Evolutionary conservation across 1,140 invertebrate genomes (phyloP).

Genomic region (Oreohelix idahoensis): DNA sequence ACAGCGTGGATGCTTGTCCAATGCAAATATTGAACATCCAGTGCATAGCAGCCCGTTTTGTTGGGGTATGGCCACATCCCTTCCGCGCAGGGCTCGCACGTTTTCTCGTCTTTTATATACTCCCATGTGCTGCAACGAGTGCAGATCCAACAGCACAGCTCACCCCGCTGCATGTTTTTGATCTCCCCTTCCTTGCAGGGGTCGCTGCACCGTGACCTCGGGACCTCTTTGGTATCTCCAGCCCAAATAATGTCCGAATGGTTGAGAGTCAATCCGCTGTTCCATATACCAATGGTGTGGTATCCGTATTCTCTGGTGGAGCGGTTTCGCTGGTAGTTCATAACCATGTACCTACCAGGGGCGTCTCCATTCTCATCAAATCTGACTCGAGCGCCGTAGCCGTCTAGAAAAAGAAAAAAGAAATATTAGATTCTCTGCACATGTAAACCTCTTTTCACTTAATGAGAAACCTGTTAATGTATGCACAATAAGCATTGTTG

Average conservation of each 20-base stretch:
- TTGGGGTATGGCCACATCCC: constrained; percentile 73
- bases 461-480: not conserved
- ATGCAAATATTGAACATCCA: constrained; percentile 76
- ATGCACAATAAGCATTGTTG: no score
- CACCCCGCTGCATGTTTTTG: constrained; percentile 93
- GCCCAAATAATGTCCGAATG: constrained; percentile 62
- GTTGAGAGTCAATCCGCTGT: constrained; percentile 51
- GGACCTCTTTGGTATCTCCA: constrained; percentile 66
- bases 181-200: constrained; percentile 81
- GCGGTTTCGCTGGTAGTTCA: constrained; percentile 69
- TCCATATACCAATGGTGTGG: constrained; percentile 66
- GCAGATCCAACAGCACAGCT: constrained; percentile 87
- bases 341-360: constrained; percentile 74
- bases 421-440: not conserved
- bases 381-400: constrained; percentile 62
- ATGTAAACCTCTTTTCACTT: not conserved
- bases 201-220: constrained; percentile 80
- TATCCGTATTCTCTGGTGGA: constrained; percentile 64
- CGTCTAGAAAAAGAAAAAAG: constrained; percentile 55
- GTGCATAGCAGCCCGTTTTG: constrained; percentile 64
- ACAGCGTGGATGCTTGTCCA: constrained; percentile 77
- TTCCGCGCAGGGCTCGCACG: constrained; percentile 78
- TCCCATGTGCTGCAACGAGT: constrained; percentile 78
- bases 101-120: constrained; percentile 77
- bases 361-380: constrained; percentile 75